These are phyloP conservation scores for Saguinus imperator DNA, from an alignment of 2,113 vertebrate species.

Conservation along the genomic window DNA sequence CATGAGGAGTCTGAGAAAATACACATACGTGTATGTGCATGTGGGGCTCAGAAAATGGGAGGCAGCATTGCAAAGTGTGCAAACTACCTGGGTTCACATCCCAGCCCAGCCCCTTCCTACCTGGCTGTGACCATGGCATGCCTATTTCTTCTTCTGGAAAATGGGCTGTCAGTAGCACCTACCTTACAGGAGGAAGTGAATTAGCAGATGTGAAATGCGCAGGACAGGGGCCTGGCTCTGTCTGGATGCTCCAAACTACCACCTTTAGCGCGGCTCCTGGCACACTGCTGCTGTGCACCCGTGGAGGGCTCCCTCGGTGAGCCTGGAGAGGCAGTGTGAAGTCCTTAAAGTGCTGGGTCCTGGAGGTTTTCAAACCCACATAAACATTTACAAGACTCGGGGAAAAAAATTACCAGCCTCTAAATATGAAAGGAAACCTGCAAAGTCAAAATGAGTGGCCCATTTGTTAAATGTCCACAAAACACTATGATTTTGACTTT, in stretches of 20 bases:
- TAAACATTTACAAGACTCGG: background rate
- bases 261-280: background rate
- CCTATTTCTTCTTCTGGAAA: background rate
- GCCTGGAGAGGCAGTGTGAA: too few relatives aligned
- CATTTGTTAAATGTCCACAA: background rate
- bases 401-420: background rate
- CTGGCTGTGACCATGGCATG: rapidly evolving
- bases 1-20: background rate
- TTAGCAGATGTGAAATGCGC: background rate
- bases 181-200: background rate
- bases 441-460: background rate
- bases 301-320: background rate
- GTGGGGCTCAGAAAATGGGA: background rate
- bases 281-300: too few relatives aligned
- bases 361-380: background rate
- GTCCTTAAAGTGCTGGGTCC: too few relatives aligned
- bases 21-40: rapidly evolving
- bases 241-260: background rate
- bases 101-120: background rate
- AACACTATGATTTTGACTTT: background rate
- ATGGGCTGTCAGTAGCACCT: too few relatives aligned
- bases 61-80: background rate
- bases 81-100: background rate
- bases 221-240: background rate
- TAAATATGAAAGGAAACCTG: background rate